These are phyloP conservation scores for Temnothorax ravouxi DNA, from an alignment of 2,888 invertebrate genomes.

Conservation along the genomic window DNA sequence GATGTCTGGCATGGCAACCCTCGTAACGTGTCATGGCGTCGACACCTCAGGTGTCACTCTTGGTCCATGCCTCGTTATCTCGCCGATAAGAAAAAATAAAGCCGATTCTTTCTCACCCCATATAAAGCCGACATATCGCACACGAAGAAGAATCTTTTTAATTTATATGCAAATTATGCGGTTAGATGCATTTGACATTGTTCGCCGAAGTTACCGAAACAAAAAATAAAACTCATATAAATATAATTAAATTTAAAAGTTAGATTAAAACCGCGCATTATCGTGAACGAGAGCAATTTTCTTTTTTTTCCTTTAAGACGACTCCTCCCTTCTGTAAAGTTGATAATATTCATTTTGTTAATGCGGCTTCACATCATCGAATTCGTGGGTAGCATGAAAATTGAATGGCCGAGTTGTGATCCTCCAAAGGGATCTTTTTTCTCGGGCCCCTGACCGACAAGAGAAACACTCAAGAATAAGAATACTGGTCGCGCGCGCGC, in stretches of 20 bases:
- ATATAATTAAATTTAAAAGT: not conserved
- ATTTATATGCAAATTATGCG: conserved; percentile 37
- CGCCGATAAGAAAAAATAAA: conserved; percentile 63
- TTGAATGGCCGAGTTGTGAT: conserved; percentile 74
- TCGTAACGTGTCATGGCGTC: conserved; percentile 81
- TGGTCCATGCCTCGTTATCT: conserved; percentile 83
- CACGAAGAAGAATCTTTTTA: not conserved
- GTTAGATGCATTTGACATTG: not conserved
- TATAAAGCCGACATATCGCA: conserved; percentile 32
- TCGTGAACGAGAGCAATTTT: not conserved
- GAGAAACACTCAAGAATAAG: conserved; percentile 55
- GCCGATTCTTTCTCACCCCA: conserved; percentile 29
- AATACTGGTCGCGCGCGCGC: conserved; percentile 65
- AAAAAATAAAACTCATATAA: not conserved
- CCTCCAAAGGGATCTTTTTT: conserved; percentile 57
- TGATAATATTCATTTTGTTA: conserved; percentile 52
- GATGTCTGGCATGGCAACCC: conserved; percentile 81
- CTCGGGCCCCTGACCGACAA: conserved; percentile 37
- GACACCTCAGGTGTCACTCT: conserved; percentile 83
- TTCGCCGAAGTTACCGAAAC: not conserved
- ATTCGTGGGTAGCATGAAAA: conserved; percentile 83
- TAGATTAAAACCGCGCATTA: not conserved
- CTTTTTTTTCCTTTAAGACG: not conserved
- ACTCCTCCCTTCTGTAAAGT: not conserved
- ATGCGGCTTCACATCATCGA: conserved; percentile 74